Evolutionary conservation across 1,140 invertebrate species (phyloP).

Genomic region (Drosophila auraria): DNA sequence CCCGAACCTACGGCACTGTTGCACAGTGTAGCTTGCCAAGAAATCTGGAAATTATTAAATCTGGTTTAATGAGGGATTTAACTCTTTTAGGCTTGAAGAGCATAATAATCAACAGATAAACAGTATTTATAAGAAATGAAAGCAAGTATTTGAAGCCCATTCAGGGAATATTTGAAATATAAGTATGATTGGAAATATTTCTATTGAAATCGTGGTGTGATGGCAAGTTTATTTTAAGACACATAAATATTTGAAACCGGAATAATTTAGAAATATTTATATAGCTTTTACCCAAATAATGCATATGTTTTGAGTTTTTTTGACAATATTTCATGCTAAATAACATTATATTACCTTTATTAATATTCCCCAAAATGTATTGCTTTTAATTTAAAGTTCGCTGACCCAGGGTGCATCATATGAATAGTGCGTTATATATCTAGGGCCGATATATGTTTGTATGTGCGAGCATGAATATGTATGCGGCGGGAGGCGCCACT

Average conservation of each 20-base stretch:
- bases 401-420: slow-evolving; percentile 11
- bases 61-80: not conserved
- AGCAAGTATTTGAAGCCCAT: not conserved
- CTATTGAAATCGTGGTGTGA: no score
- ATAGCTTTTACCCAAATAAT: not conserved
- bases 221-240: no score
- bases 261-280: not conserved
- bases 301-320: no score
- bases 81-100: not conserved
- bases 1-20: slow-evolving; percentile 19
- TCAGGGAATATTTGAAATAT: no score
- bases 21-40: slow-evolving; percentile 5
- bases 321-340: not conserved
- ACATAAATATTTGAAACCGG: no score
- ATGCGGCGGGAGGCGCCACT: slow-evolving; percentile 36
- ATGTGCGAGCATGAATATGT: slow-evolving; percentile 4
- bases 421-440: slow-evolving; percentile 31
- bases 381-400: no score
- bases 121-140: not conserved
- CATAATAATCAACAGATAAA: no score
- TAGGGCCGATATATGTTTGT: slow-evolving; percentile 4
- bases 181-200: no score
- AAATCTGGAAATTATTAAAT: no score
- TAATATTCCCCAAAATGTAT: not conserved
- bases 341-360: not conserved